Evolutionary conservation across 2,888 invertebrate genomes (phyloP), one percentile per base, ranked within the genome.

Genomic region (Lagria hirta): DNA sequence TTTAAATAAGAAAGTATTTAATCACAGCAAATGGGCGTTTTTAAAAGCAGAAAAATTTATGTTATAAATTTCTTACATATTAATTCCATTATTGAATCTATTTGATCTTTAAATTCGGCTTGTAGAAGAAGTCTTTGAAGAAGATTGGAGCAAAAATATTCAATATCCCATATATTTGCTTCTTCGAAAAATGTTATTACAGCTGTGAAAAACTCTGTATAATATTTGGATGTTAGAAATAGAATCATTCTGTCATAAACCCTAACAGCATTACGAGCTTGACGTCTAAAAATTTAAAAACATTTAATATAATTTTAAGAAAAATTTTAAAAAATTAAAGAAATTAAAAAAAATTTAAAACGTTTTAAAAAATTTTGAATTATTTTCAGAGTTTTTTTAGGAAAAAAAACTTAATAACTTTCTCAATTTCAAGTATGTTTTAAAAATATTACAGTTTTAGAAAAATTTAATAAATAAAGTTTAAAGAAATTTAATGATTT

Each of bases 151-250:
- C 44, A 37, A 6, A 38, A 32, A 8, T 38, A 33, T 8, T 38
- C 44, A 8, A 38, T 17, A 4, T 44, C 44, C 44, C 44, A 44
- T 8, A 44, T 21, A 16, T 44, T 38, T 1, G 44, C 44, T 13
- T 44, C 44, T 16, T 44, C 44, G 14, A 27, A 44, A 14, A 44
- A 44, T 1, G 34, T 27, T 3, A 38, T 32, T 7, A 38, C 11
- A 3, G 44, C 32, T 11, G 20, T 24, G 16, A 44, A 21, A 15
- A 33, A 27, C 2, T 13, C 8, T 1, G 7, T 5, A 23, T 33
- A 38, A 13, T 32, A 27, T 2, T 15, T 4, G 3, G 27, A 21
- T 1, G 12, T 15, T 3, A 44, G 13, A 15, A 33, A 44, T 3
- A 8, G 8, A 8, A 44, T 8, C 11, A 44, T 12, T 11, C 17